Conservation (phyloP, 2,797 vertebrate genomes). For the Lindbergichthys nudifrons region DNA sequence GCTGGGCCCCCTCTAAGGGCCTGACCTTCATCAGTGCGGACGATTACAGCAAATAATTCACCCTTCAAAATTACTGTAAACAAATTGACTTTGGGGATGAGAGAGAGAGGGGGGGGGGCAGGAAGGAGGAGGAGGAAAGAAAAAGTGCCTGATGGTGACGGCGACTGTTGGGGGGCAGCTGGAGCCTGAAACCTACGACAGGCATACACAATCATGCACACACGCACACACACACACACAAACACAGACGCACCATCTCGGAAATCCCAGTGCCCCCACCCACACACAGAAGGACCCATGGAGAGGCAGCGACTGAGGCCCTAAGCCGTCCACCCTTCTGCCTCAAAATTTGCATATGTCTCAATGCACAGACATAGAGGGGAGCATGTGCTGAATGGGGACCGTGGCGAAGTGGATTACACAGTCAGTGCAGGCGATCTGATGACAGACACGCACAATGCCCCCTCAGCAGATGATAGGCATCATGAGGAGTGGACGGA, state of each 20-base stretch:
- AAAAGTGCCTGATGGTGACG: conserved; percentile 73
- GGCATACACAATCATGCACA: conserved; percentile 58
- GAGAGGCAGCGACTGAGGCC: conserved; percentile 81
- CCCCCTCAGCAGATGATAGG: conserved; percentile 82
- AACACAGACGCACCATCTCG: conserved; percentile 58
- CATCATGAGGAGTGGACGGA: conserved; percentile 76
- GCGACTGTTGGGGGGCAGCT: conserved; percentile 82
- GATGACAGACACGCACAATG: conserved; percentile 85
- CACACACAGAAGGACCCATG: conserved; percentile 79
- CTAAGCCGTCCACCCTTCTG: conserved; percentile 85
- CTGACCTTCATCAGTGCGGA: conserved; percentile 89
- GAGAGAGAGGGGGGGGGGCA: conserved; percentile 41
- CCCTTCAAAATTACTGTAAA: conserved; percentile 88
- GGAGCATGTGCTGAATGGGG: conserved; percentile 86
- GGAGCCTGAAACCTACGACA: conserved; percentile 75
- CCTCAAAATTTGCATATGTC: conserved; percentile 84
- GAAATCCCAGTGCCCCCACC: conserved; percentile 75
- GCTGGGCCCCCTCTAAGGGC: conserved; percentile 83
- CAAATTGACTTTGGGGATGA: conserved; percentile 86
- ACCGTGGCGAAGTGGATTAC: conserved; percentile 86
- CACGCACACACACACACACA: conserved; percentile 42
- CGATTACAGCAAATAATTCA: conserved; percentile 87
- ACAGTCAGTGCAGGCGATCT: conserved; percentile 85
- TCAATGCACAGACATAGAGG: conserved; percentile 85
- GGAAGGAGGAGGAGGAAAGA: conserved; percentile 60